Conservation (phyloP, 1,140 invertebrate genomes). For the Macrosteles quadrilineatus region DNA sequence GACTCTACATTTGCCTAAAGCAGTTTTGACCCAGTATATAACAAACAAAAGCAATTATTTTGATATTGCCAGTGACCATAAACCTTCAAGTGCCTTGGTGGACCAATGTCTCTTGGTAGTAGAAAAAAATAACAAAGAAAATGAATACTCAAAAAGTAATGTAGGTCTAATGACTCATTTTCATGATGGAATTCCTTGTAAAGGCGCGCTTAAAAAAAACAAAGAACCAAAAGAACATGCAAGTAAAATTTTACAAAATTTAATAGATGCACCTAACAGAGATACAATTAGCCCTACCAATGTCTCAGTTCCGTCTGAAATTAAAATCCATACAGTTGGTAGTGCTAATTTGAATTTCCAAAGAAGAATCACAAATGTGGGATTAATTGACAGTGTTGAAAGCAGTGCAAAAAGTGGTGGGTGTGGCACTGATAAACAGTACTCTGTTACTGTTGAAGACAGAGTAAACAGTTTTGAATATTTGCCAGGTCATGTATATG, state of each 20-base stretch:
- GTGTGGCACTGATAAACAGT: slow-evolving; percentile 18
- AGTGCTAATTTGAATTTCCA: not conserved
- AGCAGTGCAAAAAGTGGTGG: slow-evolving; percentile 26
- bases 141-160: not conserved
- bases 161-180: not conserved
- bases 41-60: slow-evolving; percentile 23
- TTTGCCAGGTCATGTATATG: slow-evolving; percentile 53
- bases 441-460: slow-evolving; percentile 39
- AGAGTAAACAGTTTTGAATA: slow-evolving; percentile 56
- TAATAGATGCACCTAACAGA: no score
- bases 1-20: not conserved
- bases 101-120: no score
- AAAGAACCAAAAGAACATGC: no score
- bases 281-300: no score
- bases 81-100: no score
- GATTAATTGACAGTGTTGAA: slow-evolving; percentile 30
- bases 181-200: slow-evolving; percentile 29
- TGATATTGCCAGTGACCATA: no score
- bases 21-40: no score
- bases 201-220: slow-evolving; percentile 28
- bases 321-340: no score
- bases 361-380: no score
- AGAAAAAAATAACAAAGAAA: not conserved
- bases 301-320: no score
- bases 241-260: no score